Conservation (phyloP, 1,140 invertebrate genomes). For the Bombus ignitus region DNA sequence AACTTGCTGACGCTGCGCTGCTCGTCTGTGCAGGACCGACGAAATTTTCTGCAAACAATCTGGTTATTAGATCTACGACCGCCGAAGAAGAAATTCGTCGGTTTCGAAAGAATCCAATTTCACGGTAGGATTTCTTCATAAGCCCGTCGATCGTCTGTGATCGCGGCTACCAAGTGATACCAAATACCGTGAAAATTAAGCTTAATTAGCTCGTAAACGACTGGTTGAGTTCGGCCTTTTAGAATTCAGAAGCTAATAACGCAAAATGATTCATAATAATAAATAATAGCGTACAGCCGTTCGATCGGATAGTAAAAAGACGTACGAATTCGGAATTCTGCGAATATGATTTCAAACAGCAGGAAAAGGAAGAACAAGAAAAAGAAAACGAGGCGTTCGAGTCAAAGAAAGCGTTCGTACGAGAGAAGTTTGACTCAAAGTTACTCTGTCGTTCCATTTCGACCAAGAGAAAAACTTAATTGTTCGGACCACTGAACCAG, state of each 20-base stretch:
- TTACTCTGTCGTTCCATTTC: neutral
- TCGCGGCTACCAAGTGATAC: neutral
- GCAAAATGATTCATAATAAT: neutral
- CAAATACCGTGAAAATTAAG: neutral
- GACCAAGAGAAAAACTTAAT: neutral
- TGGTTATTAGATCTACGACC: conserved; percentile 29
- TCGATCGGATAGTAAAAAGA: no score
- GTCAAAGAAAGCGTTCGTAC: neutral
- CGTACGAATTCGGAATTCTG: neutral
- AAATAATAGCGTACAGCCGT: no score
- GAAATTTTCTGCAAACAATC: conserved; percentile 8
- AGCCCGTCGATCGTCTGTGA: conserved; percentile 8
- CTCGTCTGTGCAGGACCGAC: neutral
- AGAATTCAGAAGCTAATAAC: neutral
- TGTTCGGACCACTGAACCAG: neutral
- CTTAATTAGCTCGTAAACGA: neutral
- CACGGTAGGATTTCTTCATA: neutral
- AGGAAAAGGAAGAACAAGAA: no score
- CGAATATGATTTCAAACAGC: no score
- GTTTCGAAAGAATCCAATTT: conserved; percentile 25
- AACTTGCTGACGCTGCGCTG: conserved; percentile 10
- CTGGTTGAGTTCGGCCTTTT: neutral
- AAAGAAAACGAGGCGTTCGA: neutral
- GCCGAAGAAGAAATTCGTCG: neutral
- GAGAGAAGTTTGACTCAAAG: no score